These are phyloP conservation scores for Pseudoips prasinana DNA, from an alignment of 2,888 invertebrate genomes.

Conservation along the genomic window DNA sequence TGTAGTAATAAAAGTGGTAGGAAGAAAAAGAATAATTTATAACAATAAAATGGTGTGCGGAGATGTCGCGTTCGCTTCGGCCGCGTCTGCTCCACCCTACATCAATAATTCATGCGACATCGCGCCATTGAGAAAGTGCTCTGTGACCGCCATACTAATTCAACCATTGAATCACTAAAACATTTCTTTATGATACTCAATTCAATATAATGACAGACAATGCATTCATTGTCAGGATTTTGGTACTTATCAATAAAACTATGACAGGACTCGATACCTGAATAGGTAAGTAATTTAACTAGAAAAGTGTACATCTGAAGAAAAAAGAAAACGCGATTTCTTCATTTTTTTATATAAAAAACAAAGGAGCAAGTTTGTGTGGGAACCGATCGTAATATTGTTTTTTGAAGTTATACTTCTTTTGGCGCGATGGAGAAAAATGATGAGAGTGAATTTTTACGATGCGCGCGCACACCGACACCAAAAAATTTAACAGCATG, in stretches of 20 bases:
- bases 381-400: too few species aligned
- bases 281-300: too few species aligned
- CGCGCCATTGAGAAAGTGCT: constrained; percentile 79
- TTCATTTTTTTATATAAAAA: too few species aligned
- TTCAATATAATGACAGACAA: constrained; percentile 32
- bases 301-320: too few species aligned
- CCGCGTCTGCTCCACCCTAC: constrained; percentile 46
- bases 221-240: constrained; percentile 21
- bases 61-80: constrained; percentile 41
- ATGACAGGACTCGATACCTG: too few species aligned
- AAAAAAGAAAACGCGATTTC: too few species aligned
- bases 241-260: constrained; percentile 3
- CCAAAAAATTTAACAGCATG: too few species aligned
- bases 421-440: too few species aligned
- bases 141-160: constrained; percentile 78
- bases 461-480: too few species aligned
- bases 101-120: constrained; percentile 77
- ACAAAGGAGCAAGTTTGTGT: too few species aligned
- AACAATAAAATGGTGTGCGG: constrained; percentile 61
- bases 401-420: too few species aligned
- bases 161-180: constrained; percentile 62
- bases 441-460: too few species aligned
- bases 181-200: constrained; percentile 46
- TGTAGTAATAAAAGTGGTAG: constrained; percentile 50
- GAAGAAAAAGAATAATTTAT: constrained; percentile 58